A percentile compares a stretch with the other conserved stretches of the same genome.
phyloP scores from a whole-genome alignment of 2,797 vertebrate species.

The Peromyscus attwateri region DNA sequence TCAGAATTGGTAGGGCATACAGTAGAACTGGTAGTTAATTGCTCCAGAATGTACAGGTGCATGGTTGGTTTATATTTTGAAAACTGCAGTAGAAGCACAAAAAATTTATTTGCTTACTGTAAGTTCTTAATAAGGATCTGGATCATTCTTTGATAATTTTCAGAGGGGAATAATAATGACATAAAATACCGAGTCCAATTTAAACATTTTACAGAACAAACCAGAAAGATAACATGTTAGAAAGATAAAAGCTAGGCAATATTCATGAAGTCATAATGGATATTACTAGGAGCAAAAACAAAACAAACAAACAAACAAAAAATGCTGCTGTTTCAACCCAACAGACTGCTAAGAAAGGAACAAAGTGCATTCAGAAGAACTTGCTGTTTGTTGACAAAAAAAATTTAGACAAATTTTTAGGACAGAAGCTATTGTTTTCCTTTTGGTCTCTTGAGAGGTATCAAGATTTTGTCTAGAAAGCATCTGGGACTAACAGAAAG shows the following conservation, averaged over 20 bases:
- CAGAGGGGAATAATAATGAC: background rate
- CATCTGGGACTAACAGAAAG: background rate
- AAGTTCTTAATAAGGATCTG: background rate
- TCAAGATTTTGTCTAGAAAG: background rate
- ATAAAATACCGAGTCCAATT: background rate
- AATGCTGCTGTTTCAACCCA: background rate
- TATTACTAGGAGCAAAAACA: background rate
- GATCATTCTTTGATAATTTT: background rate
- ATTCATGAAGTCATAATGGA: background rate
- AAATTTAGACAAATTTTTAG: background rate
- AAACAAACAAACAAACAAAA: background rate
- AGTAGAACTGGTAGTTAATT: background rate
- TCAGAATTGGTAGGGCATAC: background rate
- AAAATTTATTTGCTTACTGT: background rate
- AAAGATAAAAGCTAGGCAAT: constrained; percentile 32
- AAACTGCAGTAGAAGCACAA: constrained; percentile 4
- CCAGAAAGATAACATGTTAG: constrained; percentile 39
- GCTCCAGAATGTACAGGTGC: background rate
- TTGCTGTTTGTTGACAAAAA: background rate
- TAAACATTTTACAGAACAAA: background rate
- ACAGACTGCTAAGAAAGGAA: background rate
- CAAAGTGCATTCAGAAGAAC: background rate
- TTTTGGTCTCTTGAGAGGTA: background rate
- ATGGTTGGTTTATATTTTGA: background rate
- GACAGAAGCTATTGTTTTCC: background rate